These are phyloP conservation scores for Istiophorus platypterus DNA, from an alignment of 2,113 vertebrate species.

Conservation along the genomic window DNA sequence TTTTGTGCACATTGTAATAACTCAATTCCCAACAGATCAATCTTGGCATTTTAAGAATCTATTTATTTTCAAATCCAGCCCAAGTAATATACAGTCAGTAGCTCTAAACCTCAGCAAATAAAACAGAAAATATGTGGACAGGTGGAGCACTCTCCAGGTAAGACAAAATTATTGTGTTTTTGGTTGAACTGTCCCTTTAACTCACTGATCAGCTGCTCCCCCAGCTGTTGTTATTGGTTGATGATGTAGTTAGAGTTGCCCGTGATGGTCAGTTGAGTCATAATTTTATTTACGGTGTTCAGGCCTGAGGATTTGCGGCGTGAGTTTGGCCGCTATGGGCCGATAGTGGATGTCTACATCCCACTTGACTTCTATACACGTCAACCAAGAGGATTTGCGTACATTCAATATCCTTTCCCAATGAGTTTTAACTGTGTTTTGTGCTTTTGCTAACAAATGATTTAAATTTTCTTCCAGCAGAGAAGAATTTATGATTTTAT, in stretches of 20 bases:
- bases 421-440: conserved; percentile 29
- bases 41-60: no score
- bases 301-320: conserved; percentile 99
- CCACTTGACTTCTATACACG: conserved; percentile 99
- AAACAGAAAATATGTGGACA: neutral
- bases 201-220: conserved; percentile 22
- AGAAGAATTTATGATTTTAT: conserved; percentile 49
- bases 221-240: conserved; percentile 53
- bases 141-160: neutral
- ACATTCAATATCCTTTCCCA: conserved; percentile 99
- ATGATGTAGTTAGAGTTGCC: conserved; percentile 54
- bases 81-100: neutral
- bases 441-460: conserved; percentile 40
- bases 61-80: no score
- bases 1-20: no score
- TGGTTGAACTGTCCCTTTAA: conserved; percentile 57
- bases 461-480: conserved; percentile 46
- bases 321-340: conserved; percentile 98
- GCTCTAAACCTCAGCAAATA: neutral
- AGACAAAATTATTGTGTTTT: neutral
- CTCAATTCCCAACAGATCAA: no score
- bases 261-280: conserved; percentile 72
- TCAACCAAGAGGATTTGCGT: conserved; percentile 99
- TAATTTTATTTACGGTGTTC: conserved; percentile 85
- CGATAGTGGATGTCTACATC: conserved; percentile 99